These are phyloP conservation scores for Liolophura sinensis DNA, from an alignment of 1,140 invertebrate species.

Conservation along the genomic window DNA sequence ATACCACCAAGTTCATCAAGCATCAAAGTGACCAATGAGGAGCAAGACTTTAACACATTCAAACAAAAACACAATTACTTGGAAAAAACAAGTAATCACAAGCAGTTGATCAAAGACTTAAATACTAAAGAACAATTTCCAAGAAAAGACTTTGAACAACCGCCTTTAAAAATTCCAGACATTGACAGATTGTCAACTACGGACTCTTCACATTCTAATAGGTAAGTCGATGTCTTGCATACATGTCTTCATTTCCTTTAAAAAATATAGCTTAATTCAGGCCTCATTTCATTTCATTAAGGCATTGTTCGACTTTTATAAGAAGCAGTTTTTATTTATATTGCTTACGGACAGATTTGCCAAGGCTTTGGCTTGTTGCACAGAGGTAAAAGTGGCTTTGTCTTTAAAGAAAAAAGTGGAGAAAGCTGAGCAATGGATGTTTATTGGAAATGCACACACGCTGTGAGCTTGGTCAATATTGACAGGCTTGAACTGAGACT, in stretches of 20 bases:
- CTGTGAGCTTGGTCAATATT: no score
- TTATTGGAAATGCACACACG: no score
- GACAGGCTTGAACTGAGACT: no score
- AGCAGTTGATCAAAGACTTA: slow-evolving; percentile 36
- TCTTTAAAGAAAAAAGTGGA: no score
- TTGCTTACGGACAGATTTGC: no score
- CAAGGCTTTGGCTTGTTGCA: no score
- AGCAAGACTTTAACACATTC: slow-evolving; percentile 30
- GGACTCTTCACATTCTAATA: slow-evolving; percentile 28
- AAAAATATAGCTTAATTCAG: neutral
- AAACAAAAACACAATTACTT: slow-evolving; percentile 14
- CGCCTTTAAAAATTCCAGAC: slow-evolving; percentile 24
- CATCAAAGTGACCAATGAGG: slow-evolving; percentile 40
- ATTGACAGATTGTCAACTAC: slow-evolving; percentile 22
- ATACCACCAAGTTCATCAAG: slow-evolving; percentile 16
- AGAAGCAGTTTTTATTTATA: no score
- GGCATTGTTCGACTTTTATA: neutral
- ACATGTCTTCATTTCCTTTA: slow-evolving; percentile 1
- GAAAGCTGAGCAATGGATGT: no score
- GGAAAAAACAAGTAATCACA: slow-evolving; percentile 28
- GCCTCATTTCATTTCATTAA: neutral
- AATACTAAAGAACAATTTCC: slow-evolving; percentile 25
- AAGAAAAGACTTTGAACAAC: slow-evolving; percentile 26
- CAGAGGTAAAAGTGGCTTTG: no score
- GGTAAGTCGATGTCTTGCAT: slow-evolving; percentile 22